Conservation (phyloP, 2,797 vertebrate species). For the Cirrhinus molitorella region DNA sequence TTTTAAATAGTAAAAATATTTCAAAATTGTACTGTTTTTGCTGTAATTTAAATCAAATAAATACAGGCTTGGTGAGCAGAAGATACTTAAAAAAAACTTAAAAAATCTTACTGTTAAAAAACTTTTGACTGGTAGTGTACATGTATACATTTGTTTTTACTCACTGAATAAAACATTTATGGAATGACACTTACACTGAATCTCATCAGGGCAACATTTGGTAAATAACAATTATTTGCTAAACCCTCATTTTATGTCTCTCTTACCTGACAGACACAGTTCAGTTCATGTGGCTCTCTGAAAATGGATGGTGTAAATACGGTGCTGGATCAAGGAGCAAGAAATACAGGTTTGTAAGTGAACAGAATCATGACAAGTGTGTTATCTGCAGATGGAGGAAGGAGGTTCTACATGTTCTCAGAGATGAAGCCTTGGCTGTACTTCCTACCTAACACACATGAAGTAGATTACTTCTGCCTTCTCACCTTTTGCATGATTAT, state of each 20-base stretch:
- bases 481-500: not conserved
- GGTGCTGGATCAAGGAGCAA: constrained; percentile 68
- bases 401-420: constrained; percentile 80
- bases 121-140: too few relatives aligned
- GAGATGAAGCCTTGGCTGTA: constrained; percentile 94
- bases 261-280: not conserved
- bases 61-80: too few relatives aligned
- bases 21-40: too few relatives aligned
- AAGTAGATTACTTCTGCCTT: not conserved
- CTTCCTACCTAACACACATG: constrained; percentile 82
- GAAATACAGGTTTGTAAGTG: constrained; percentile 78
- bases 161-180: not conserved
- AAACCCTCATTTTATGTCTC: not conserved
- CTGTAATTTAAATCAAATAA: too few relatives aligned
- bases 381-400: constrained; percentile 60
- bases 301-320: constrained; percentile 72
- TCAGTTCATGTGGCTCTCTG: not conserved
- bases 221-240: not conserved
- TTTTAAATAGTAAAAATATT: too few relatives aligned
- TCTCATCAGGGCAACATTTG: constrained; percentile 7
- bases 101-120: too few relatives aligned
- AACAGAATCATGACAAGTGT: constrained; percentile 94
- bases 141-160: not conserved
- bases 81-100: too few relatives aligned
- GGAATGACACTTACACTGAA: not conserved